These are phyloP conservation scores for Diarsia mendica DNA, from an alignment of 2,888 invertebrate species.

Conservation along the genomic window DNA sequence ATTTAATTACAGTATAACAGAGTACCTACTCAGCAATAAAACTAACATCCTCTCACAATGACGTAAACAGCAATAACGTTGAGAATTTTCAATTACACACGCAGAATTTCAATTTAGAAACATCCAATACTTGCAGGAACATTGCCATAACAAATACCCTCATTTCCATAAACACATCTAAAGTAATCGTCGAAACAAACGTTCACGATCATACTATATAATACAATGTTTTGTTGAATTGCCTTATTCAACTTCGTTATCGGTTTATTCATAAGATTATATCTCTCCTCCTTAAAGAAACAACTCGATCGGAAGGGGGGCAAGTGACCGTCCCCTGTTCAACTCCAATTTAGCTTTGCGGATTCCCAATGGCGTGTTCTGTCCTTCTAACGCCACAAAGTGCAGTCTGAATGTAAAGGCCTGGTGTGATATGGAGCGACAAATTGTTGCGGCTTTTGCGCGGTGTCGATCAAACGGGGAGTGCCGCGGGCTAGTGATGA, in stretches of 20 bases:
- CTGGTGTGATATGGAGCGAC: constrained; percentile 64
- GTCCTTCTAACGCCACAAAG: constrained; percentile 73
- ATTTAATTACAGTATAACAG: constrained; percentile 30
- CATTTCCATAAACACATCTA: constrained; percentile 64
- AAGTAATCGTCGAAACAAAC: constrained; percentile 62
- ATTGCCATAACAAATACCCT: constrained; percentile 59
- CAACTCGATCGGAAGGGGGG: constrained; percentile 72
- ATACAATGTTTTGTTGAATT: constrained; percentile 58
- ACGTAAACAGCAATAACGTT: constrained; percentile 52
- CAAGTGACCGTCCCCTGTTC: constrained; percentile 71
- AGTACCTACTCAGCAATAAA: constrained; percentile 24
- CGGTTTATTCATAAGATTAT: constrained; percentile 47
- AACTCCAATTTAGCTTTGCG: constrained; percentile 79
- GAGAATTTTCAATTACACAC: constrained; percentile 62
- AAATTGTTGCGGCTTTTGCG: constrained; percentile 58
- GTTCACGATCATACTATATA: constrained; percentile 50
- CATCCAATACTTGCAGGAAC: constrained; percentile 56
- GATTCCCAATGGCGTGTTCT: constrained; percentile 73
- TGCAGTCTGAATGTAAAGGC: constrained; percentile 69
- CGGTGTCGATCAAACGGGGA: constrained; percentile 57
- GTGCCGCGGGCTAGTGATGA: constrained; percentile 36
- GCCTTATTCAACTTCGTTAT: constrained; percentile 57
- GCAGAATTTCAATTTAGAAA: constrained; percentile 62
- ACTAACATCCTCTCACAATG: constrained; percentile 39
- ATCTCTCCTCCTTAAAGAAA: constrained; percentile 64